These are phyloP conservation scores for Ophion ventricosus DNA, from an alignment of 2,888 invertebrate species.

Conservation along the genomic window DNA sequence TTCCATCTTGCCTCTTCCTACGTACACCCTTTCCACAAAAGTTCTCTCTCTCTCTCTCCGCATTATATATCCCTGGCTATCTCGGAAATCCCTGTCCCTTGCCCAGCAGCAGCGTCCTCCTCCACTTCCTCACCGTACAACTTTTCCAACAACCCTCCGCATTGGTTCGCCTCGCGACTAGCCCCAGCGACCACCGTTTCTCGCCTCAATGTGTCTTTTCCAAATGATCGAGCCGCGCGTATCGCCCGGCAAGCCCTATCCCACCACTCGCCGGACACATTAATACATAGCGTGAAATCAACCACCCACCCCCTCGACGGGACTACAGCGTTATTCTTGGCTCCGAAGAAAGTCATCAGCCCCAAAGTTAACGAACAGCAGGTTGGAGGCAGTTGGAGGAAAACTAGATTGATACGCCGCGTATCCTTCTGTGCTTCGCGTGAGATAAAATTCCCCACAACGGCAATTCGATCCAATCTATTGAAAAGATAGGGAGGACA, in stretches of 20 bases:
- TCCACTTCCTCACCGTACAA: constrained; percentile 21
- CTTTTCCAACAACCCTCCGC: constrained; percentile 44
- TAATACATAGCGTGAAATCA: neutral
- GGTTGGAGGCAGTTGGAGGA: too few species aligned
- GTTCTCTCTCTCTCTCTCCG: constrained; percentile 65
- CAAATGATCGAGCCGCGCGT: neutral
- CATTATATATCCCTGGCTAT: constrained; percentile 78
- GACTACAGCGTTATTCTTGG: too few species aligned
- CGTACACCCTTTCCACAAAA: constrained; percentile 20
- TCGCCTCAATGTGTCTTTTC: constrained; percentile 31
- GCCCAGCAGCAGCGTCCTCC: neutral
- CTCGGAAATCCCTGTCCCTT: constrained; percentile 69
- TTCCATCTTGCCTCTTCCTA: constrained; percentile 61
- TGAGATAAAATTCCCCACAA: constrained; percentile 9
- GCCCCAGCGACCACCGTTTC: constrained; percentile 56
- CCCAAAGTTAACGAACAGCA: too few species aligned
- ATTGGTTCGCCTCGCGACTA: constrained; percentile 50
- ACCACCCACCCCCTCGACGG: neutral
- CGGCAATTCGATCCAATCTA: constrained; percentile 76
- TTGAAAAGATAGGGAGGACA: constrained; percentile 62
- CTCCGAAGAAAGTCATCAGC: too few species aligned
- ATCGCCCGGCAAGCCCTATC: neutral
- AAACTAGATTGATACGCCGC: too few species aligned
- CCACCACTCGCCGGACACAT: neutral
- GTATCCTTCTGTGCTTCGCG: too few species aligned